Percentiles rank a stretch among this genome's conserved stretches.
These are phyloP conservation scores for Goniozus legneri DNA, from an alignment of 1,140 invertebrate species.

Conservation along the genomic window DNA sequence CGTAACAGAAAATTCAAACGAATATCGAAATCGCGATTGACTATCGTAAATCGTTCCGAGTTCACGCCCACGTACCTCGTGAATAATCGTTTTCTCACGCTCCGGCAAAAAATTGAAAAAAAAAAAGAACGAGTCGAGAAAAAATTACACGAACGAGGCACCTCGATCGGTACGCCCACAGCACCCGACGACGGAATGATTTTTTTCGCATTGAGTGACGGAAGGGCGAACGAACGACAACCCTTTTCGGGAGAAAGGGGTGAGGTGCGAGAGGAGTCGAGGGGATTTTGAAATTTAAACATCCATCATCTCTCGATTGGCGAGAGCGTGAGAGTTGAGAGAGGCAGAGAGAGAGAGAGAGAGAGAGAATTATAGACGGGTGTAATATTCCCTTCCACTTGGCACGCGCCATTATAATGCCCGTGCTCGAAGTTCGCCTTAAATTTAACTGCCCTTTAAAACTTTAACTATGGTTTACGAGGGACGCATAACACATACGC, in stretches of 20 bases:
- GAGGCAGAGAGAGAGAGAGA: too few species aligned
- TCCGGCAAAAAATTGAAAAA: slow-evolving; percentile 1
- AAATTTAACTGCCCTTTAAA: slow-evolving; percentile 49
- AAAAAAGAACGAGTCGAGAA: slow-evolving; percentile 7
- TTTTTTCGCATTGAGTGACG: too few species aligned
- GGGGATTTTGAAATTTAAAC: slow-evolving; percentile 46
- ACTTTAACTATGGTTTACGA: slow-evolving; percentile 33
- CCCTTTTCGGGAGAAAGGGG: slow-evolving; percentile 31
- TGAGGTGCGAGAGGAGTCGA: too few species aligned
- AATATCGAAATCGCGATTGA: too few species aligned
- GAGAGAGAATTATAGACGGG: too few species aligned
- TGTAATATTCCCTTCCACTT: slow-evolving; percentile 23
- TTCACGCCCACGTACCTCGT: too few species aligned
- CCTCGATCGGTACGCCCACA: too few species aligned
- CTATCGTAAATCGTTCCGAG: too few species aligned
- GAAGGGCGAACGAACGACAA: background rate
- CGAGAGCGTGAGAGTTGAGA: too few species aligned
- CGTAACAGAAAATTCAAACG: too few species aligned
- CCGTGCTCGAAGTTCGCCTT: slow-evolving; percentile 35
- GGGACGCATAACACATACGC: too few species aligned
- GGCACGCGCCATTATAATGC: slow-evolving; percentile 46
- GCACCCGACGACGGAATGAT: too few species aligned
- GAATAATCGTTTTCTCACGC: slow-evolving; percentile 7
- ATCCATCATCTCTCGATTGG: slow-evolving; percentile 40
- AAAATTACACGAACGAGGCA: background rate